These are phyloP conservation scores for Polypedilum pembai DNA, from an alignment of 1,140 invertebrate genomes.

Conservation along the genomic window DNA sequence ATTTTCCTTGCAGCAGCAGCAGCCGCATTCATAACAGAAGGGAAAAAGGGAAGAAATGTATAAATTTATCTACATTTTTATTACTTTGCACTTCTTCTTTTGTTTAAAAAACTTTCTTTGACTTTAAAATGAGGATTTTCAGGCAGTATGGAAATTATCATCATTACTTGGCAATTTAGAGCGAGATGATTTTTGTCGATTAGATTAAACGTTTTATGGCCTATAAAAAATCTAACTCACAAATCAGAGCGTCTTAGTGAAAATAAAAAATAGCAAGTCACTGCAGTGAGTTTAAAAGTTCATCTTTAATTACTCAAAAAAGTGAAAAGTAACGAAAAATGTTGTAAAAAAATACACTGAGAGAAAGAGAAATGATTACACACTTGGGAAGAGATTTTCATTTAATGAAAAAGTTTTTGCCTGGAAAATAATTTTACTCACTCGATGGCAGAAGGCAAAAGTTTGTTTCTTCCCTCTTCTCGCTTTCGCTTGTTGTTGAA, in stretches of 20 bases:
- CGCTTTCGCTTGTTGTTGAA: too few relatives aligned
- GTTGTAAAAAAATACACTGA: not conserved
- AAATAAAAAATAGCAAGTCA: not conserved
- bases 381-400: not conserved
- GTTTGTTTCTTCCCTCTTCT: too few relatives aligned
- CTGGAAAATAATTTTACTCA: too few relatives aligned
- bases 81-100: conserved; percentile 24
- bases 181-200: conserved; percentile 15
- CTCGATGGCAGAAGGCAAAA: too few relatives aligned
- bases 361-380: not conserved
- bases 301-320: conserved; percentile 1
- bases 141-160: conserved; percentile 18
- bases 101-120: not conserved
- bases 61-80: conserved; percentile 27
- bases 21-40: not conserved
- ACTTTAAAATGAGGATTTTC: not conserved
- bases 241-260: not conserved
- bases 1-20: not conserved
- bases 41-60: not conserved
- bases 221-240: not conserved
- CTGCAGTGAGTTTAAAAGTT: not conserved
- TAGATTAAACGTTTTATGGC: conserved; percentile 24
- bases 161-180: conserved; percentile 22
- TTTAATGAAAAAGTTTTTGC: too few relatives aligned
- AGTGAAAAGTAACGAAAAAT: not conserved